Conservation (phyloP, 1,140 invertebrate species). For the Drosophila santomea region DNA sequence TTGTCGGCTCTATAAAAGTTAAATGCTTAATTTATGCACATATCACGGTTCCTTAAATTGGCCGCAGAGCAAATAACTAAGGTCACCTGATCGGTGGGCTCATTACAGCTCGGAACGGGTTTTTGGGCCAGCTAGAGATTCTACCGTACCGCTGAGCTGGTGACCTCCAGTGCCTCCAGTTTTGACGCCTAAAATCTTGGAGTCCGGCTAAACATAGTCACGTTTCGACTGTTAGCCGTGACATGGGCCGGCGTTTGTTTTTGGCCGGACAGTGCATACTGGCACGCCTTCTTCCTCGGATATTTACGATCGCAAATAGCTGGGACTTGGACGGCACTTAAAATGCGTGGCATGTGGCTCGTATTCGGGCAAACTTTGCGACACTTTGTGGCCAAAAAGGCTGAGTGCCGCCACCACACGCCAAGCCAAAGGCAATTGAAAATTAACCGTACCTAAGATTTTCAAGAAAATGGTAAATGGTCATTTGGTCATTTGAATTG, state of each 20-base stretch:
- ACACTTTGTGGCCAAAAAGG: conserved; percentile 55
- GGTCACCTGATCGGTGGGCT: conserved; percentile 19
- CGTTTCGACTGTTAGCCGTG: conserved; percentile 58
- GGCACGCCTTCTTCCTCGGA: conserved; percentile 25
- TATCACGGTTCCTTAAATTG: conserved; percentile 24
- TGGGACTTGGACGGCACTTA: conserved; percentile 48
- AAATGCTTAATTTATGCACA: conserved; percentile 31
- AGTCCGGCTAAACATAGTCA: conserved; percentile 59
- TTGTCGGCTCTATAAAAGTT: conserved; percentile 17
- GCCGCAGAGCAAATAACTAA: conserved; percentile 15
- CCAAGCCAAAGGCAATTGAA: conserved; percentile 58
- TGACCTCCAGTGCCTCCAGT: conserved; percentile 5
- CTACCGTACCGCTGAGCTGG: conserved; percentile 4
- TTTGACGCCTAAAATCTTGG: conserved; percentile 3
- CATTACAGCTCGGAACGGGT: conserved; percentile 36
- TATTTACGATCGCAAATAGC: conserved; percentile 64
- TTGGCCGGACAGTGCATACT: conserved; percentile 13
- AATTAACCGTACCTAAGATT: conserved; percentile 75
- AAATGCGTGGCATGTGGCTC: conserved; percentile 73
- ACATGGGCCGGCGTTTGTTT: conserved; percentile 50
- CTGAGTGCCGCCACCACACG: conserved; percentile 11
- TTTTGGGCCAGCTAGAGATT: conserved; percentile 28
- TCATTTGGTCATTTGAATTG: conserved; percentile 81
- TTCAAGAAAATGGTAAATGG: conserved; percentile 72
- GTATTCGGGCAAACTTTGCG: conserved; percentile 67